Evolutionary conservation across 2,797 vertebrate genomes (phyloP).

Genomic region (Danio choprae): DNA sequence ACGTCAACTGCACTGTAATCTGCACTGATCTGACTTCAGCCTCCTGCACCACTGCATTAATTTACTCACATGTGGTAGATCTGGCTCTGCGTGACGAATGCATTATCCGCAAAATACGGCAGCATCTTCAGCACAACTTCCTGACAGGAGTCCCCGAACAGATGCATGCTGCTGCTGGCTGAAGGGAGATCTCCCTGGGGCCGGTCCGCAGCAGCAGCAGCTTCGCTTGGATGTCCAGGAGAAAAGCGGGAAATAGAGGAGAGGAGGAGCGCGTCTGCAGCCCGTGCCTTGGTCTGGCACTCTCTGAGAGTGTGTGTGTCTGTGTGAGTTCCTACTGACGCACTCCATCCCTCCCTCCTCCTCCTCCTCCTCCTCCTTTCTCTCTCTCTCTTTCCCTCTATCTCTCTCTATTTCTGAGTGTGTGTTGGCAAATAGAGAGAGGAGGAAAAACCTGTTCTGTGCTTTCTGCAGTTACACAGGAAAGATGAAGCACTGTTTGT

Average conservation of each 20-base stretch:
- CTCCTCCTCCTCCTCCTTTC: conserved; percentile 7
- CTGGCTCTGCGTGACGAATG: conserved; percentile 79
- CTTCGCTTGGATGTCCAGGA: conserved; percentile 58
- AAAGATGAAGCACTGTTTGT: conserved; percentile 23
- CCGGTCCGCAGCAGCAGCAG: conserved; percentile 27
- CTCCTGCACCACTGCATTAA: background rate
- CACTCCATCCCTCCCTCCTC: conserved; percentile 14
- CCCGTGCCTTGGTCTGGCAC: conserved; percentile 20
- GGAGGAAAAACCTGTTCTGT: conserved; percentile 51
- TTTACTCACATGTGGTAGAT: conserved; percentile 82
- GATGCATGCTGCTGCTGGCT: conserved; percentile 76
- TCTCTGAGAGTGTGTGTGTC: conserved; percentile 64
- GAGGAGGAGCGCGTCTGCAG: conserved; percentile 15
- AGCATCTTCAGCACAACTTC: conserved; percentile 79
- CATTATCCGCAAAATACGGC: conserved; percentile 81
- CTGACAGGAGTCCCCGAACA: conserved; percentile 73
- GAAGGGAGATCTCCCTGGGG: conserved; percentile 43
- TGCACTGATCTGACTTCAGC: background rate
- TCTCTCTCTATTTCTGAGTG: background rate
- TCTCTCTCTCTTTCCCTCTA: background rate
- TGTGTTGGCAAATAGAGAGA: conserved; percentile 9
- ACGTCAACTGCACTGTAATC: background rate
- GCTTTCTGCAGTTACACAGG: conserved; percentile 29
- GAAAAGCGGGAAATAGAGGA: conserved; percentile 20
- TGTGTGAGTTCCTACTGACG: conserved; percentile 51